Conservation (phyloP, 2,797 vertebrate species). For the Cichlasoma orientale region DNA sequence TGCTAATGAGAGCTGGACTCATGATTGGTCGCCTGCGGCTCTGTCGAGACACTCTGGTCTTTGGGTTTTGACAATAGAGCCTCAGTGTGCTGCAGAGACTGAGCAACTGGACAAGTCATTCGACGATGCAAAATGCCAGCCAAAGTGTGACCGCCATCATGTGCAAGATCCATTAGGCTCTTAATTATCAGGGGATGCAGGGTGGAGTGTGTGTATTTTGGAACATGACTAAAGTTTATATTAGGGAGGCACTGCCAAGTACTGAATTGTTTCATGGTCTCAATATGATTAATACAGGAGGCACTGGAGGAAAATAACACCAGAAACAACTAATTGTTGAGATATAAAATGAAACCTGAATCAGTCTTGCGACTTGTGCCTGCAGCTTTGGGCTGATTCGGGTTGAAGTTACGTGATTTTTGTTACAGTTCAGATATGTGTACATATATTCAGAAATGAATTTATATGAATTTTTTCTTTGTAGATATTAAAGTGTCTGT, state of each 20-base stretch:
- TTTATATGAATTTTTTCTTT: too few species aligned
- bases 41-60: conserved; percentile 88
- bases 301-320: background rate
- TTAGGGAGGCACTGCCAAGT: background rate
- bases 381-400: background rate
- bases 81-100: conserved; percentile 87
- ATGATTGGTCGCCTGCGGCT: conserved; percentile 86
- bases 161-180: conserved; percentile 88
- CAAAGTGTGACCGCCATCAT: conserved; percentile 87
- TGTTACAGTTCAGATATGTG: background rate
- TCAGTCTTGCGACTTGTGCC: background rate
- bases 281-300: background rate
- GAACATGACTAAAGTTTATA: background rate
- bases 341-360: background rate
- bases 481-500: background rate
- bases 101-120: conserved; percentile 92
- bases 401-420: background rate
- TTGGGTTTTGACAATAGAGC: conserved; percentile 90
- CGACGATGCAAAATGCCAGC: conserved; percentile 94
- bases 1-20: conserved; percentile 90
- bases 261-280: background rate
- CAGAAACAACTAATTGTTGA: background rate
- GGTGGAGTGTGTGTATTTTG: conserved; percentile 46
- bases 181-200: conserved; percentile 74
- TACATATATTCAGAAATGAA: too few species aligned